phyloP scores from a whole-genome alignment of 2,113 vertebrate genomes.

The Gulo gulo region DNA sequence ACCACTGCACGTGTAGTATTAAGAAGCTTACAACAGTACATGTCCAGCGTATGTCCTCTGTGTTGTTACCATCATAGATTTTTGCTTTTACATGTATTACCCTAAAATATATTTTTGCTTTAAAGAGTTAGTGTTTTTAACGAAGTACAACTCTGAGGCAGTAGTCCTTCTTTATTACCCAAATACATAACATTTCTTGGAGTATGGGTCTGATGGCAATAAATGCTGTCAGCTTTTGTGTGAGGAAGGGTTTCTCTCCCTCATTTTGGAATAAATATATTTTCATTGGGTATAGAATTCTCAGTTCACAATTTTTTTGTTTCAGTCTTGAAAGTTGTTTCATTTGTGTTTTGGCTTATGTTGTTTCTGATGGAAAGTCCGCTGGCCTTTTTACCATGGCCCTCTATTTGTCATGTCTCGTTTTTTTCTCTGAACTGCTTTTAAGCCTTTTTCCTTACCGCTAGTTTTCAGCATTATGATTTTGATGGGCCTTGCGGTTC shows the following conservation, averaged over 20 bases:
- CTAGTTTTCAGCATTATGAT: neutral
- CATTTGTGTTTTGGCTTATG: neutral
- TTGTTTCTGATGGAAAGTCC: neutral
- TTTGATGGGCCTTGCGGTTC: neutral
- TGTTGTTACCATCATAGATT: neutral
- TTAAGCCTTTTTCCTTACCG: neutral
- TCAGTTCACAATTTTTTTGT: neutral
- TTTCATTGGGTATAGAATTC: neutral
- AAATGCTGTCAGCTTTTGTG: neutral
- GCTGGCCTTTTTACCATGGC: neutral
- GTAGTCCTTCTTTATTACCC: neutral
- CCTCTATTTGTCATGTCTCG: neutral
- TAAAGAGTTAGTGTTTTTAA: neutral
- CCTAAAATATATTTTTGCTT: neutral
- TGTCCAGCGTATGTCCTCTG: neutral
- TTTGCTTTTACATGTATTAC: neutral
- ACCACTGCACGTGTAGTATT: neutral
- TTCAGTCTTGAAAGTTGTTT: neutral
- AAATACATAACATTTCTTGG: neutral
- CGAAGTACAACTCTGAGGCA: neutral
- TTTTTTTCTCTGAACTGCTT: neutral
- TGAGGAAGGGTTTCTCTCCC: neutral
- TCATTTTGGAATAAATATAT: neutral
- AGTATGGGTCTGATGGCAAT: neutral
- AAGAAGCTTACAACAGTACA: neutral